phyloP scores from a whole-genome alignment of 2,888 invertebrate species.

The Ceriagrion tenellum region DNA sequence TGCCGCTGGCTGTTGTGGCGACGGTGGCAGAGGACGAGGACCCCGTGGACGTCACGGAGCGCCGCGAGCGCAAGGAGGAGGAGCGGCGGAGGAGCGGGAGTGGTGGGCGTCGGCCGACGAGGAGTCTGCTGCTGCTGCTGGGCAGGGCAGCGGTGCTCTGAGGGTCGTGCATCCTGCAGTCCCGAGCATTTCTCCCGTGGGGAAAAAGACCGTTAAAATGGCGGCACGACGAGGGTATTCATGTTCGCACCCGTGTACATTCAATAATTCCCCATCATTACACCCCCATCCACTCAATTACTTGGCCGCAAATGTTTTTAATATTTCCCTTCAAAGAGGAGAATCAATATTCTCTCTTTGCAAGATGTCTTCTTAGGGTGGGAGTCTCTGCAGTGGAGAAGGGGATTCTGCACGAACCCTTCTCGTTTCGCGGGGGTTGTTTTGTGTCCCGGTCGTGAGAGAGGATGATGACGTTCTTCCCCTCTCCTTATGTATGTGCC shows the following conservation, averaged over 20 bases:
- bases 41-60: slow-evolving; percentile 49
- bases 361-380: not conserved
- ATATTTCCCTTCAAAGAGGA: not conserved
- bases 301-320: not conserved
- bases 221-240: not conserved
- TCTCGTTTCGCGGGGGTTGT: slow-evolving; percentile 3
- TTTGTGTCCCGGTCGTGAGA: slow-evolving; percentile 32
- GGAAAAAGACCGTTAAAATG: not conserved
- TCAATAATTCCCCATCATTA: not conserved
- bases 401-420: not conserved
- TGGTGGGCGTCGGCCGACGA: slow-evolving; percentile 53
- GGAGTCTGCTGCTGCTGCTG: slow-evolving; percentile 55
- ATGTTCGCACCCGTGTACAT: not conserved
- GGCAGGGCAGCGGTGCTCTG: slow-evolving; percentile 53
- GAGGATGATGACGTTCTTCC: slow-evolving; percentile 20
- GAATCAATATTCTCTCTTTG: not conserved
- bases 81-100: slow-evolving; percentile 45
- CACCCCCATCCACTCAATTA: not conserved
- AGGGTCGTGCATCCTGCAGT: slow-evolving; percentile 62
- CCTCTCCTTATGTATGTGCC: not conserved
- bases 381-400: not conserved
- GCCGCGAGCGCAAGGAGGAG: slow-evolving; percentile 53
- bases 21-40: slow-evolving; percentile 64
- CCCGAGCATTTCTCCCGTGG: slow-evolving; percentile 49
- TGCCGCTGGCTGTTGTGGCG: slow-evolving; percentile 68